phyloP scores from a whole-genome alignment of 2,113 vertebrate genomes.

The Dicerorhinus sumatrensis region DNA sequence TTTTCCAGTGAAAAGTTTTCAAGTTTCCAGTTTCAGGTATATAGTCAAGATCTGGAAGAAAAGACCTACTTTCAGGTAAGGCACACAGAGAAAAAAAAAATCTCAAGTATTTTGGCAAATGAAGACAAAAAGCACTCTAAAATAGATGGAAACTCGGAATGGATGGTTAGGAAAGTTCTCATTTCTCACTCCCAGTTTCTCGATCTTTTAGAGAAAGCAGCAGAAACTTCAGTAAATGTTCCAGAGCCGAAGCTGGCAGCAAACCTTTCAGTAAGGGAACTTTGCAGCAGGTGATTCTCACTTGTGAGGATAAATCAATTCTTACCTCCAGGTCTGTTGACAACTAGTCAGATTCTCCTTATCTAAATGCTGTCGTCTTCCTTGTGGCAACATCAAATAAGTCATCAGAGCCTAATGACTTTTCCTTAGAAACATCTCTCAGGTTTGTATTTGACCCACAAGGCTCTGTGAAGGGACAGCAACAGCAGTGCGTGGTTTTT shows the following conservation, averaged over 20 bases:
- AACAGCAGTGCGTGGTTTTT: neutral
- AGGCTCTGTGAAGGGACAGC: neutral
- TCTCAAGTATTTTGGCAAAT: neutral
- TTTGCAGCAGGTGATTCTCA: neutral
- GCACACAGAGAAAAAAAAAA: neutral
- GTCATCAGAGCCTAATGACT: neutral
- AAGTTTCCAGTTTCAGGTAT: neutral
- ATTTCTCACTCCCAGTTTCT: neutral
- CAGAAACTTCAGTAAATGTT: neutral
- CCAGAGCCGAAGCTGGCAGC: neutral
- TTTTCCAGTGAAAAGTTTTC: neutral
- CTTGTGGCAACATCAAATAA: neutral
- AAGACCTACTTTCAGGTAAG: neutral
- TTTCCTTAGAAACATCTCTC: neutral
- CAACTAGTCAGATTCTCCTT: neutral
- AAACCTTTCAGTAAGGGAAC: neutral
- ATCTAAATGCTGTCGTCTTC: neutral
- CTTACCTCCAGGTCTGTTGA: neutral
- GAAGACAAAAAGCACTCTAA: neutral
- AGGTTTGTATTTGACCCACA: constrained; percentile 30
- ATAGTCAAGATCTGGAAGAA: neutral
- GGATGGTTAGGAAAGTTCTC: neutral
- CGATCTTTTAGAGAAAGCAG: neutral
- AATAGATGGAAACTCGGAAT: neutral
- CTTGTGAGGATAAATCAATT: neutral